Evolutionary conservation across 2,888 invertebrate genomes (phyloP), one percentile per base, ranked within the genome.

Genomic region (Neocrepidodera transversa): DNA sequence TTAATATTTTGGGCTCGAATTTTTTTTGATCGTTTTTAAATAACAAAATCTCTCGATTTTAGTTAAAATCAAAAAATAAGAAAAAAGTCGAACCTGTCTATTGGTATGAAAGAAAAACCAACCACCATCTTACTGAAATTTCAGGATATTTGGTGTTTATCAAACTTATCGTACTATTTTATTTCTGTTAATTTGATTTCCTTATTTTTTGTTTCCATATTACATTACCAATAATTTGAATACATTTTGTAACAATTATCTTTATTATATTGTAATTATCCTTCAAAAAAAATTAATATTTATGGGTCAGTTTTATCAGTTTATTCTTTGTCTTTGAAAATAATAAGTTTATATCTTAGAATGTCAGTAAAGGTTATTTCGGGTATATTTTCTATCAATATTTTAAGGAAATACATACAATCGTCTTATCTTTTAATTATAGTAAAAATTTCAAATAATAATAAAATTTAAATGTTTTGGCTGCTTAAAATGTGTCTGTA

Each of bases 321-420:
- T 32, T 32, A 35, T 11, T 43, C 42, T 53, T 53, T 53, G 43
- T 53, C 43, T 53, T 53, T 53, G 20, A 42, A 53, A 53, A 51
- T 51, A 51, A 51, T 51, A 28, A 28, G 8, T 26, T n/a, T 51
- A 23, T 40, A 40, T 51, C 30, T 51, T 17, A 28, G 17, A 51
- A 40, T 40, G 40, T 51, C 51, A 40, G 28, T 40, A 40, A 28
- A 30, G 51, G 51, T 51, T 51, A 45, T 45, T 45, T 45, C 26
- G 45, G 28, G 26, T 28, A 51, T 40, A 17, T 28, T 40, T 51
- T 51, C 40, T 51, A 51, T 51, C 51, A 18, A 1, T 28, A 40
- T 10, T 38, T 51, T 28, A 10, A 36, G 35, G 14, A 50, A 50
- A 50, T 16, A 7, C 6, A 18, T 28, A 18, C 18, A 17, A 40